Conservation (phyloP, 2,888 invertebrate genomes). For the Calliphora vomitoria region DNA sequence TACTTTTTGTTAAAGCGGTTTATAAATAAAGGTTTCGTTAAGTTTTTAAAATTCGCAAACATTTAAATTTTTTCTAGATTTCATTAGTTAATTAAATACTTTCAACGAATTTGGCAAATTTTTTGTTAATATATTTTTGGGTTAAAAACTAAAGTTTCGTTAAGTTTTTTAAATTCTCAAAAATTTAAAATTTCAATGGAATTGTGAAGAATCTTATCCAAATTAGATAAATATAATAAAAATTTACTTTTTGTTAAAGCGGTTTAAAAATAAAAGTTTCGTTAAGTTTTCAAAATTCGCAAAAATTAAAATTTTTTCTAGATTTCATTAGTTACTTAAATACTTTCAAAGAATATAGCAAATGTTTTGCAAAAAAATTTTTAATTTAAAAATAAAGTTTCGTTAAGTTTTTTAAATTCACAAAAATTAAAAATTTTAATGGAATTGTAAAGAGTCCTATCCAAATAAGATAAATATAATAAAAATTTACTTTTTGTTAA, state of each 20-base stretch:
- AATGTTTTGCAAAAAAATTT: not conserved
- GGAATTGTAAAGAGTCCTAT: too few relatives aligned
- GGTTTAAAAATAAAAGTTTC: too few relatives aligned
- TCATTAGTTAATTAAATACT: not conserved
- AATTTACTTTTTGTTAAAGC: too few relatives aligned
- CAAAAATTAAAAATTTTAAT: too few relatives aligned
- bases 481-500: too few relatives aligned
- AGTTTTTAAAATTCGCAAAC: not conserved
- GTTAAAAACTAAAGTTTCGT: not conserved
- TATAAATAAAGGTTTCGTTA: not conserved
- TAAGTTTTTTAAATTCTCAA: not conserved
- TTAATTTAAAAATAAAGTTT: too few relatives aligned
- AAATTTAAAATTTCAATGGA: too few relatives aligned
- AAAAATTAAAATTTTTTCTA: not conserved
- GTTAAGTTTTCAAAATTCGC: too few relatives aligned
- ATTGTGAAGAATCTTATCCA: too few relatives aligned
- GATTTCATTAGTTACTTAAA: not conserved
- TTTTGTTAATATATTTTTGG: not conserved
- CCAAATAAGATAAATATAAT: too few relatives aligned
- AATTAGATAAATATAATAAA: too few relatives aligned
- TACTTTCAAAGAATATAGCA: not conserved
- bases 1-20: not conserved
- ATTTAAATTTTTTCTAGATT: not conserved
- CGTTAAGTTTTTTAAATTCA: too few relatives aligned
- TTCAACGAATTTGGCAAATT: not conserved